These are phyloP conservation scores for Brachyhypopomus occidentalis DNA, from an alignment of 2,113 vertebrate species.

Conservation along the genomic window DNA sequence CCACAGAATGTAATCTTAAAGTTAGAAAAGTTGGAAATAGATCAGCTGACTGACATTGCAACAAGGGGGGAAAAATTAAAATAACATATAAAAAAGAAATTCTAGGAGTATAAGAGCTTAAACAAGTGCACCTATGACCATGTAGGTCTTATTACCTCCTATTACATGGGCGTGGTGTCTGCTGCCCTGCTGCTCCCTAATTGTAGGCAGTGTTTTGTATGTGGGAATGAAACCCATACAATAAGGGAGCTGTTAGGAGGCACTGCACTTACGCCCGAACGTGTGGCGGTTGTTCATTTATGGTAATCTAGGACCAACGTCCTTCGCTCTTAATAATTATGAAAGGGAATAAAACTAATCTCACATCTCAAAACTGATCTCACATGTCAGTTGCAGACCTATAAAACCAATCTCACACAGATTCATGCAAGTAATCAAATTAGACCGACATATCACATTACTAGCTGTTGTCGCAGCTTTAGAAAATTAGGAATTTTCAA, in stretches of 20 bases:
- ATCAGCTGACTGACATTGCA: too few relatives aligned
- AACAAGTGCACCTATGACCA: not conserved
- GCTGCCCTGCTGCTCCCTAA: conserved; percentile 8
- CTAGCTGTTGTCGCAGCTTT: too few relatives aligned
- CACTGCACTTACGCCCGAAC: conserved; percentile 1
- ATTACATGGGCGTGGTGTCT: conserved; percentile 38
- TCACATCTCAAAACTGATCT: too few relatives aligned
- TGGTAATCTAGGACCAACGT: not conserved
- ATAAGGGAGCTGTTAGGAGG: conserved; percentile 2
- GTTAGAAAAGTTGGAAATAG: too few relatives aligned
- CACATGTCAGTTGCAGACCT: too few relatives aligned
- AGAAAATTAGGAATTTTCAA: too few relatives aligned
- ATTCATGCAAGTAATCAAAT: too few relatives aligned
- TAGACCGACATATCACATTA: too few relatives aligned
- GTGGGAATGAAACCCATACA: not conserved
- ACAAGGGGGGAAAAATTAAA: too few relatives aligned
- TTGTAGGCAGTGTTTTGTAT: conserved; percentile 30
- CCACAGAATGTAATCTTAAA: too few relatives aligned
- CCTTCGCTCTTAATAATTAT: not conserved
- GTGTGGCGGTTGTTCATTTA: not conserved
- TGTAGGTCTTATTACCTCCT: not conserved
- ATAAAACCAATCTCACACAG: too few relatives aligned
- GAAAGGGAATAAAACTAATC: not conserved
- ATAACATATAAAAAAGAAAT: too few relatives aligned
- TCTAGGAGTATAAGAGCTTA: not conserved